These are phyloP conservation scores for Pandion haliaetus DNA, from an alignment of 2,113 vertebrate species.

Conservation along the genomic window DNA sequence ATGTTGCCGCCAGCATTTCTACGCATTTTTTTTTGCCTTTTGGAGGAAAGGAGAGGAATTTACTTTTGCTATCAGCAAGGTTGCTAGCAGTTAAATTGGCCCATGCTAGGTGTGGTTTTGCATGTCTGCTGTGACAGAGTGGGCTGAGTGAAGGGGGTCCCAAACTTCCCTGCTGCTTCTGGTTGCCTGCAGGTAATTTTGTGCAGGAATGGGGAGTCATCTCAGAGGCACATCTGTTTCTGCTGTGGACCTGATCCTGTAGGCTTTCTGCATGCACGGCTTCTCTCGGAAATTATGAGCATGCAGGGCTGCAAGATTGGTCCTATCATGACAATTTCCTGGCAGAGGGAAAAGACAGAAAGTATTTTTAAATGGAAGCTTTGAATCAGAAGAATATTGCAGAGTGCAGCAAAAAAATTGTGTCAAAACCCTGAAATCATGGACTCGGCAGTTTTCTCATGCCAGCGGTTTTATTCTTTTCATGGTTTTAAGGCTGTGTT, in stretches of 20 bases:
- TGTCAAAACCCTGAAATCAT: conserved; percentile 42
- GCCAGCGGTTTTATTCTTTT: conserved; percentile 10
- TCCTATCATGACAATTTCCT: conserved; percentile 31
- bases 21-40: neutral
- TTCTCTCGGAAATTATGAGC: neutral
- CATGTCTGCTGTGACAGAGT: neutral
- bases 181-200: neutral
- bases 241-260: neutral
- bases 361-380: conserved; percentile 53
- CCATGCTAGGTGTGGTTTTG: neutral
- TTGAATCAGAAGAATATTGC: conserved; percentile 52
- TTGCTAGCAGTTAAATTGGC: neutral
- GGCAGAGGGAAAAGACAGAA: neutral
- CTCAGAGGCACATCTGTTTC: neutral
- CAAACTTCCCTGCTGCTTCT: neutral
- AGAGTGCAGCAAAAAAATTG: conserved; percentile 37
- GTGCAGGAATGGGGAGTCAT: neutral
- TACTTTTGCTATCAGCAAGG: neutral
- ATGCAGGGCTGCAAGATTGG: neutral
- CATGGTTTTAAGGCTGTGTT: conserved; percentile 23
- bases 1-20: neutral
- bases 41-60: neutral
- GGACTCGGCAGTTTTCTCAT: conserved; percentile 17
- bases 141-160: neutral
- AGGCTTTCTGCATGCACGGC: neutral